Percentiles rank a stretch among this genome's conserved stretches.
These are phyloP conservation scores for Corvus cornix DNA, from an alignment of 2,113 vertebrate species.

Conservation along the genomic window DNA sequence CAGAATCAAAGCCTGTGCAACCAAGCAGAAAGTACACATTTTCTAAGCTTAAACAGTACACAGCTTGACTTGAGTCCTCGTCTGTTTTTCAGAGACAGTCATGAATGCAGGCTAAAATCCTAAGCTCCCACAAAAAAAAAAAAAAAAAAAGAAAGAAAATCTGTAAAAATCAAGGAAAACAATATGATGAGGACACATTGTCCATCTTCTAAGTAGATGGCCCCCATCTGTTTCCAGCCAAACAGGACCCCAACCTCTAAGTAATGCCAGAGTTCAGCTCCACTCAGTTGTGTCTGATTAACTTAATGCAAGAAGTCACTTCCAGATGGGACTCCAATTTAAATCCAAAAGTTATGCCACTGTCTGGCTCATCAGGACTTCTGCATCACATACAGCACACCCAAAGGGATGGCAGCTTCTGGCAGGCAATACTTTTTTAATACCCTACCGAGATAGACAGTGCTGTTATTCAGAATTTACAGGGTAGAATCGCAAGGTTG, in stretches of 20 bases:
- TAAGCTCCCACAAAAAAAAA: background rate
- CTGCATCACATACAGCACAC: background rate
- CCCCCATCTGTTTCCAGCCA: background rate
- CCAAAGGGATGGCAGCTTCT: background rate
- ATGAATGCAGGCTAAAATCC: background rate
- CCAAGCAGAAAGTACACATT: background rate
- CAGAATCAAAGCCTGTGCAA: background rate
- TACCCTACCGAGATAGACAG: rapidly evolving
- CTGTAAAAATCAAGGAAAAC: background rate
- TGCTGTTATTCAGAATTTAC: background rate
- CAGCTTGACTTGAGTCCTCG: rapidly evolving
- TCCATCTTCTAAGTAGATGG: background rate
- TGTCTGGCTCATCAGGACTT: background rate
- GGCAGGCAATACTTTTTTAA: background rate
- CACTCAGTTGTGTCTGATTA: conserved; percentile 24
- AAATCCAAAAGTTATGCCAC: conserved; percentile 5
- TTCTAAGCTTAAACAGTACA: background rate
- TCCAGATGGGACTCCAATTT: conserved; percentile 41
- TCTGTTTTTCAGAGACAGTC: background rate
- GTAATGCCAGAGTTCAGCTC: conserved; percentile 1
- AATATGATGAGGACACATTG: background rate
- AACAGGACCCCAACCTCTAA: background rate
- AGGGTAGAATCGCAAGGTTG: background rate
- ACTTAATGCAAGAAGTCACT: conserved; percentile 10
- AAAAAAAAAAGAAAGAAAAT: background rate